Percentiles rank a stretch among this genome's conserved stretches.
These are phyloP conservation scores for Papilio demoleus DNA, from an alignment of 2,888 invertebrate species.

Conservation along the genomic window DNA sequence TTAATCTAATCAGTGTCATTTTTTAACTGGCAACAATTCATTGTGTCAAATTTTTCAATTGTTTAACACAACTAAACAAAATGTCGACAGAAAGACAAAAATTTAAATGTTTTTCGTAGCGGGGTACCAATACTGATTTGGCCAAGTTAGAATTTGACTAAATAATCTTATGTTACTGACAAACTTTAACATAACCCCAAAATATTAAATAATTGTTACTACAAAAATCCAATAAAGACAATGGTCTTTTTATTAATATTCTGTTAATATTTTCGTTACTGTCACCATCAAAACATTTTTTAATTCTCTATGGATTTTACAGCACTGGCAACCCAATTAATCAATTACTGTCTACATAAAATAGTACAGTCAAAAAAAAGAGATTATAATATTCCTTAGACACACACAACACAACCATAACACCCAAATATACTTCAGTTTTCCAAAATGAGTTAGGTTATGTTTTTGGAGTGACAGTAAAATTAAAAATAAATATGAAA, in stretches of 20 bases:
- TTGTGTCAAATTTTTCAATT: constrained; percentile 18
- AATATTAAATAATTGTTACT: background rate
- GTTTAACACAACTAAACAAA: constrained; percentile 9
- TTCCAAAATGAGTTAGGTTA: background rate
- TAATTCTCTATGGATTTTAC: no score
- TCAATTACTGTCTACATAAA: background rate
- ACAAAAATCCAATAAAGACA: no score
- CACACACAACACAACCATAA: no score
- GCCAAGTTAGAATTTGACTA: constrained; percentile 72
- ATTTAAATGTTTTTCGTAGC: constrained; percentile 51
- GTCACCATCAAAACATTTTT: no score
- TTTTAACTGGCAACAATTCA: constrained; percentile 30
- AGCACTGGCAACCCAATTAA: background rate
- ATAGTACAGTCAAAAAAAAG: no score
- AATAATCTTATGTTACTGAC: constrained; percentile 48
- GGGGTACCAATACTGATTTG: constrained; percentile 75
- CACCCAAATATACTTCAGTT: background rate
- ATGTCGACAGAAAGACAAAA: constrained; percentile 27
- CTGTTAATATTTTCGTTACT: no score
- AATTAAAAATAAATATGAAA: background rate
- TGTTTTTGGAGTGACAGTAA: background rate
- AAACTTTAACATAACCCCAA: constrained; percentile 38
- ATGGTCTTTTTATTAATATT: no score
- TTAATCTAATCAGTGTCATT: constrained; percentile 39
- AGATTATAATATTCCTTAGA: no score